phyloP scores from a whole-genome alignment of 2,888 invertebrate species.

The Caenorhabditis sp. region DNA sequence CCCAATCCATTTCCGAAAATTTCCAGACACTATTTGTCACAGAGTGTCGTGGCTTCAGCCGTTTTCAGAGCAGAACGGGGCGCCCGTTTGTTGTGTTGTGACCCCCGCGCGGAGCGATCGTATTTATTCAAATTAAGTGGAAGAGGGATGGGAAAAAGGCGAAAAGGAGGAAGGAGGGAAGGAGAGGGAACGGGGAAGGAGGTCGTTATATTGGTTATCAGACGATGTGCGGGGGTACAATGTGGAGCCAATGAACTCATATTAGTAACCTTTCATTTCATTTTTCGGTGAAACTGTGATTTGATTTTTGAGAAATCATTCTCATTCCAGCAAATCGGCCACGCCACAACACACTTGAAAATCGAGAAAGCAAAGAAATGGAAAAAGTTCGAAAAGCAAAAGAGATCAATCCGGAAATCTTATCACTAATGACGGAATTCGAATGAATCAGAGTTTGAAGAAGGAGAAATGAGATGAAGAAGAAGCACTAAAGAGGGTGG shows the following conservation, averaged over 20 bases:
- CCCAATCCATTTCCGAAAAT: too few species aligned
- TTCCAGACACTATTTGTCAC: constrained; percentile 4
- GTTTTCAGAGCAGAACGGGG: too few species aligned
- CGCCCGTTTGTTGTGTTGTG: constrained; percentile 11
- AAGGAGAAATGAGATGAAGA: background rate
- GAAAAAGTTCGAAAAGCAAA: background rate
- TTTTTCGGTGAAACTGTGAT: too few species aligned
- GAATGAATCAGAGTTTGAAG: background rate
- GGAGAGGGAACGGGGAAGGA: too few species aligned
- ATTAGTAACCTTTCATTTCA: too few species aligned
- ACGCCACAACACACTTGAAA: too few species aligned
- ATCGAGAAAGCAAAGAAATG: background rate
- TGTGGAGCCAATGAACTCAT: too few species aligned
- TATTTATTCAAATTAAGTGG: constrained; percentile 16
- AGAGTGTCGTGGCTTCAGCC: too few species aligned
- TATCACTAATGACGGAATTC: background rate
- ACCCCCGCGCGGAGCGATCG: background rate
- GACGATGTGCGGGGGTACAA: too few species aligned
- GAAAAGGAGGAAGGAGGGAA: background rate
- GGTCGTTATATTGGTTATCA: too few species aligned
- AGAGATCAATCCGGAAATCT: constrained; percentile 12
- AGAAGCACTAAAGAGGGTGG: background rate
- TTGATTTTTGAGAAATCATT: background rate
- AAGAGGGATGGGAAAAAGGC: background rate
- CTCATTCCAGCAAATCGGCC: too few species aligned